phyloP scores from a whole-genome alignment of 1,140 invertebrate species.

The Geopemphigus sp. region DNA sequence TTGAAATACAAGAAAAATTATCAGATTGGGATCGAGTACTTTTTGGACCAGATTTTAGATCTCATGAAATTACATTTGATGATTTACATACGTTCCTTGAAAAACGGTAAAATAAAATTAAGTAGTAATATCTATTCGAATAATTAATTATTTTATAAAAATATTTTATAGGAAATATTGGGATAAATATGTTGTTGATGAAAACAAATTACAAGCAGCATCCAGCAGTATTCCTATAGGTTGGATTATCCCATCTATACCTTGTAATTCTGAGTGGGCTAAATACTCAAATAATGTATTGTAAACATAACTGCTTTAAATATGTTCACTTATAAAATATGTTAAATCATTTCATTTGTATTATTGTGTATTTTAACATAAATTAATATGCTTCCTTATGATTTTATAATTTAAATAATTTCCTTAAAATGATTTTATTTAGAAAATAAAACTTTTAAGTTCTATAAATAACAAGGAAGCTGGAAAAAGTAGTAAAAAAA shows the following conservation, averaged over 20 bases:
- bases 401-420: too few relatives aligned
- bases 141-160: neutral
- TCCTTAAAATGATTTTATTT: too few relatives aligned
- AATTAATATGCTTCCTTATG: too few relatives aligned
- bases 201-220: constrained; percentile 11
- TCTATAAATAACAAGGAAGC: too few relatives aligned
- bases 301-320: neutral
- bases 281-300: constrained; percentile 12
- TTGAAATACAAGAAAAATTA: constrained; percentile 59
- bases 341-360: neutral
- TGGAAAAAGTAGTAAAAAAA: too few relatives aligned
- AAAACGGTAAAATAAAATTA: constrained; percentile 48
- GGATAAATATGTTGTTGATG: constrained; percentile 50
- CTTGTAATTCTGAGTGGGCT: constrained; percentile 50
- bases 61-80: constrained; percentile 20
- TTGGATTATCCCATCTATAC: constrained; percentile 51
- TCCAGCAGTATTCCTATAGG: constrained; percentile 51
- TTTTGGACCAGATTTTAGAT: constrained; percentile 50
- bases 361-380: neutral
- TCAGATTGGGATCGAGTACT: constrained; percentile 57
- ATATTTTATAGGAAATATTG: constrained; percentile 48
- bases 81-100: constrained; percentile 51
- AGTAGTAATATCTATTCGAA: neutral
- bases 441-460: too few relatives aligned
- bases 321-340: neutral